A percentile compares a stretch with the other conserved stretches of the same genome.
Conservation (phyloP, 2,797 vertebrate species). For the Prunella strophiata region DNA sequence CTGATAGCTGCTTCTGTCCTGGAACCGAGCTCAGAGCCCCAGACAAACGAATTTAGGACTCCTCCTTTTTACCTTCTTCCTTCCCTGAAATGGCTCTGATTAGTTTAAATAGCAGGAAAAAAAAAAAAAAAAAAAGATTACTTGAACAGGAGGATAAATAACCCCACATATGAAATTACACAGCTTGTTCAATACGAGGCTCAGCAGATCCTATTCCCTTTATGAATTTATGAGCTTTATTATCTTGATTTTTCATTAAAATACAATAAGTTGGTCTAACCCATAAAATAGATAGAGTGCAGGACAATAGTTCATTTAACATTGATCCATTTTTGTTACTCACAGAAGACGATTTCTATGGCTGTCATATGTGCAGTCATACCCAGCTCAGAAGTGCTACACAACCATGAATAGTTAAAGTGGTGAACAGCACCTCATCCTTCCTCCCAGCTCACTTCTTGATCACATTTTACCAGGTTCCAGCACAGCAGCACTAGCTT, state of each 20-base stretch:
- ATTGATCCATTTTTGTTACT: conserved; percentile 11
- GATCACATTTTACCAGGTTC: not conserved
- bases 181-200: not conserved
- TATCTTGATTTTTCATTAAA: conserved; percentile 56
- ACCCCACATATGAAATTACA: not conserved
- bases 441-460: not conserved
- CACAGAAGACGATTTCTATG: accelerated
- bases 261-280: conserved; percentile 6
- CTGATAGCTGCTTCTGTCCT: not conserved
- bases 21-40: not conserved
- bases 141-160: conserved; percentile 29
- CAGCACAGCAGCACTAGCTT: not conserved
- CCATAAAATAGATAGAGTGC: conserved; percentile 12
- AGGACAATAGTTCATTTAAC: conserved; percentile 24
- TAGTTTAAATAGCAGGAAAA: not conserved
- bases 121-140: not conserved
- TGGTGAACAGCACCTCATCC: accelerated
- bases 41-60: not conserved
- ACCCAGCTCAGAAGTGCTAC: not conserved
- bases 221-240: conserved; percentile 50
- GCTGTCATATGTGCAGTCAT: not conserved
- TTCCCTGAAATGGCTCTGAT: not conserved
- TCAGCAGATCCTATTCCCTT: not conserved
- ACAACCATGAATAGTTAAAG: not conserved
- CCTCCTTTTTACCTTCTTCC: not conserved